Percentiles rank a stretch among this genome's conserved stretches.
These are phyloP conservation scores for Hylaeus anthracinus DNA, from an alignment of 1,140 invertebrate genomes.

Conservation along the genomic window DNA sequence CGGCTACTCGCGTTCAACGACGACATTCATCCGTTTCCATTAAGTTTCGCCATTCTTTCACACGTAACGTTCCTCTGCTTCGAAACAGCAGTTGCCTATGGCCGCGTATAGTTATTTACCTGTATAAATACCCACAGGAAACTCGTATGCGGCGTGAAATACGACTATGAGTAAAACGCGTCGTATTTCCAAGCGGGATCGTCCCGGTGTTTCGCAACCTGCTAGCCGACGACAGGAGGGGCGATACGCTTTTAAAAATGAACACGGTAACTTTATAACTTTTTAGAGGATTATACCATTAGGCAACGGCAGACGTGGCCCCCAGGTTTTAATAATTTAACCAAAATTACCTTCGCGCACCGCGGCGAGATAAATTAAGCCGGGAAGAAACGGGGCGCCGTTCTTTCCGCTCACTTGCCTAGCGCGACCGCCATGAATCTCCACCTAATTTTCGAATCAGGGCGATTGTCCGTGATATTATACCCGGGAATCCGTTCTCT, in stretches of 20 bases:
- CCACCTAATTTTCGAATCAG: slow-evolving; percentile 48
- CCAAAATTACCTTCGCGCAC: slow-evolving; percentile 71
- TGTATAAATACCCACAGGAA: slow-evolving; percentile 77
- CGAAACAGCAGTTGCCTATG: slow-evolving; percentile 41
- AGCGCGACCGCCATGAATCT: slow-evolving; percentile 43
- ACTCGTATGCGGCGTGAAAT: slow-evolving; percentile 75
- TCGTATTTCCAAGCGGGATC: slow-evolving; percentile 74
- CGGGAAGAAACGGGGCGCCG: slow-evolving; percentile 55
- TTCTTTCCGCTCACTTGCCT: slow-evolving; percentile 48
- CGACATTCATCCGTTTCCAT: slow-evolving; percentile 46
- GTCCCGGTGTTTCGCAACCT: slow-evolving; percentile 58
- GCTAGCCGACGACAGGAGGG: slow-evolving; percentile 41
- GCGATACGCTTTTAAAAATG: slow-evolving; percentile 73
- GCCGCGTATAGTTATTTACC: slow-evolving; percentile 70
- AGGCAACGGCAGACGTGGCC: slow-evolving; percentile 53
- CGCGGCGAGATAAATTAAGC: slow-evolving; percentile 69
- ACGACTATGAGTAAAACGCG: slow-evolving; percentile 75
- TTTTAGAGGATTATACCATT: slow-evolving; percentile 76
- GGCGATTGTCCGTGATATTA: slow-evolving; percentile 48
- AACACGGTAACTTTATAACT: slow-evolving; percentile 78
- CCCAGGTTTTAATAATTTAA: slow-evolving; percentile 75
- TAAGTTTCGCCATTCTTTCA: slow-evolving; percentile 46
- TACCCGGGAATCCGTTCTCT: slow-evolving; percentile 10
- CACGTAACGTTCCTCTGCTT: slow-evolving; percentile 30
- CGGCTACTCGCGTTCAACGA: background rate